Evolutionary conservation across 2,797 vertebrate genomes (phyloP).

Genomic region (Cyclopterus lumpus): DNA sequence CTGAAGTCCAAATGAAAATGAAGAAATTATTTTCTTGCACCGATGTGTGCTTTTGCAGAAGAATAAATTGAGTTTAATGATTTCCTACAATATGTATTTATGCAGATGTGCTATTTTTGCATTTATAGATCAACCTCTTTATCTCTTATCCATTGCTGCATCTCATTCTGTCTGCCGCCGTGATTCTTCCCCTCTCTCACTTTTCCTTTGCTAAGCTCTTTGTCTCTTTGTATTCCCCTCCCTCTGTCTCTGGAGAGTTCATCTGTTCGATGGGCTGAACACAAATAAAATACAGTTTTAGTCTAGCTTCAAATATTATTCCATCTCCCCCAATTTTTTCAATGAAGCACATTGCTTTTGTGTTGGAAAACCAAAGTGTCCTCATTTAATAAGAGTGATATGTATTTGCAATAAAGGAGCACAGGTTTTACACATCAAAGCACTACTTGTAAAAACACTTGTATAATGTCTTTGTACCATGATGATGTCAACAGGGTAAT

Average conservation of each 20-base stretch:
- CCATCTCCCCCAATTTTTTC: not conserved
- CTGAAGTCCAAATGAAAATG: constrained; percentile 59
- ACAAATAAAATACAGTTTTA: constrained; percentile 4
- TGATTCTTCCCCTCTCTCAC: not conserved
- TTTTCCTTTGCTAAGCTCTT: not conserved
- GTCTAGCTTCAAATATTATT: constrained; percentile 2
- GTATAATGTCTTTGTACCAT: not conserved
- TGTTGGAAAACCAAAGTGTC: not conserved
- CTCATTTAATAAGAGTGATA: not conserved
- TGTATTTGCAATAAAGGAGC: not conserved
- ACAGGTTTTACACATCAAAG: not conserved
- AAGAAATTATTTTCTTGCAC: constrained; percentile 29
- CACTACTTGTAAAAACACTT: not conserved
- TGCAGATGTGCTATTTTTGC: constrained; percentile 61
- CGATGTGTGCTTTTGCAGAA: constrained; percentile 47
- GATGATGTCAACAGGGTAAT: not conserved
- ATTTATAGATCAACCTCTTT: constrained; percentile 52
- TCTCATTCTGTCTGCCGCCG: constrained; percentile 32
- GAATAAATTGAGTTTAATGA: constrained; percentile 72
- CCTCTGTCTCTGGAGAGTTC: constrained; percentile 18
- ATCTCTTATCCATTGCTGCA: constrained; percentile 32
- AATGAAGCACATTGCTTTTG: constrained; percentile 9
- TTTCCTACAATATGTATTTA: constrained; percentile 71
- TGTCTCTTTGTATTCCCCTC: not conserved
- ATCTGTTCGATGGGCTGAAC: constrained; percentile 2